Percentiles rank a stretch among this genome's conserved stretches.
These are phyloP conservation scores for Drosophila takahashii DNA, from an alignment of 1,140 invertebrate genomes.

Conservation along the genomic window DNA sequence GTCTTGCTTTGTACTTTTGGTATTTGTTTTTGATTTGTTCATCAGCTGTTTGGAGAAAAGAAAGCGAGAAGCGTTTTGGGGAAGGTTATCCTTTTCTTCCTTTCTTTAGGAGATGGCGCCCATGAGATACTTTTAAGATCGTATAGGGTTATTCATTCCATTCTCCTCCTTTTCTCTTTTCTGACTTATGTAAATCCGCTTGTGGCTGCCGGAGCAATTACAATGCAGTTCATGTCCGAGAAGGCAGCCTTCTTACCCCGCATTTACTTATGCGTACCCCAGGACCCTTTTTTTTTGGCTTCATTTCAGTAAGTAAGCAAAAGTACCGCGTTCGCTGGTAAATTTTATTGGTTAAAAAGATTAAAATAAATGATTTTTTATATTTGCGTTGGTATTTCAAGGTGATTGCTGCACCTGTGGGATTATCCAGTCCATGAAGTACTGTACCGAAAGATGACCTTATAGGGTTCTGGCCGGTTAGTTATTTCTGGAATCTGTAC, in stretches of 20 bases:
- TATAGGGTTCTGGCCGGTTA: slow-evolving; percentile 1
- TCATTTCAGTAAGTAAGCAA: background rate
- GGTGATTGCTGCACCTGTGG: too few relatives aligned
- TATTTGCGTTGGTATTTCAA: too few relatives aligned
- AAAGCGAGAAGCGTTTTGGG: background rate
- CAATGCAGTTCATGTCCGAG: slow-evolving; percentile 65
- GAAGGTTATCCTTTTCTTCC: slow-evolving; percentile 14
- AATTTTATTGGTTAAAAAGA: background rate
- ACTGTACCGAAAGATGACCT: too few relatives aligned
- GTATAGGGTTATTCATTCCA: background rate
- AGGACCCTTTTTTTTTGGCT: slow-evolving; percentile 20
- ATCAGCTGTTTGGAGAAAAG: slow-evolving; percentile 18
- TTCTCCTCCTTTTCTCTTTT: background rate
- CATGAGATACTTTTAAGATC: slow-evolving; percentile 22
- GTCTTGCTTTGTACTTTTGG: slow-evolving; percentile 43
- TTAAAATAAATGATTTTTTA: too few relatives aligned
- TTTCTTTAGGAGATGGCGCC: slow-evolving; percentile 49
- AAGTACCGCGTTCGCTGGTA: background rate
- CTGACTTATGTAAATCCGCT: slow-evolving; percentile 55
- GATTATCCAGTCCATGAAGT: too few relatives aligned
- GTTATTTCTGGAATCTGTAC: slow-evolving; percentile 20
- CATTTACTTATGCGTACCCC: slow-evolving; percentile 30
- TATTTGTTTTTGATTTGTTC: slow-evolving; percentile 50
- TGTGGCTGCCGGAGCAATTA: slow-evolving; percentile 51
- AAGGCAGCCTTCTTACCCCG: slow-evolving; percentile 30